These are phyloP conservation scores for Sebastes oblongus DNA, from an alignment of 2,797 vertebrate genomes.

Conservation along the genomic window DNA sequence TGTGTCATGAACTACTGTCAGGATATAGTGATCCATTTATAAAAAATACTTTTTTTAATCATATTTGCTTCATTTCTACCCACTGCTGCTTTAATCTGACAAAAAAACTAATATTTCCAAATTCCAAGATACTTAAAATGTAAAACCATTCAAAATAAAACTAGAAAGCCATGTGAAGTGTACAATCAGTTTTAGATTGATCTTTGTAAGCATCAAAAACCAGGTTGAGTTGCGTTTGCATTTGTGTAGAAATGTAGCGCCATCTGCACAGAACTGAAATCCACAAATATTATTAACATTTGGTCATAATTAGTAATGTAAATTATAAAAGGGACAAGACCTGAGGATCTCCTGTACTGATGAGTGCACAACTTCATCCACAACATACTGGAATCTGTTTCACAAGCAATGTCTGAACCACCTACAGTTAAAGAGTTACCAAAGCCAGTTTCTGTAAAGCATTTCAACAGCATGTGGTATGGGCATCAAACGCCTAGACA, in stretches of 20 bases:
- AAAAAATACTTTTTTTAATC: too few relatives aligned
- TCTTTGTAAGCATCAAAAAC: too few relatives aligned
- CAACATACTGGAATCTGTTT: background rate
- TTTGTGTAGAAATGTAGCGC: background rate
- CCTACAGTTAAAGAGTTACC: background rate
- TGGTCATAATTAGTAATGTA: too few relatives aligned
- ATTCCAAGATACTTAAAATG: too few relatives aligned
- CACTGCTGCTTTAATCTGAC: too few relatives aligned
- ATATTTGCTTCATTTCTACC: too few relatives aligned
- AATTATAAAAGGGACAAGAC: background rate
- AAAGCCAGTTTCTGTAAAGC: background rate
- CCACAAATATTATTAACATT: background rate
- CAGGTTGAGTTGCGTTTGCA: background rate
- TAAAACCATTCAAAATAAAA: too few relatives aligned
- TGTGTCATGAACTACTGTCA: too few relatives aligned
- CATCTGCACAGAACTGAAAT: background rate
- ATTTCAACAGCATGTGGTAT: background rate
- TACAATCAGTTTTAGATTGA: too few relatives aligned
- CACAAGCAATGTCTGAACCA: background rate
- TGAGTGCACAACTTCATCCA: background rate
- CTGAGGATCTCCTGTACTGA: background rate
- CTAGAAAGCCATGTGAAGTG: too few relatives aligned
- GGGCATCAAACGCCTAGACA: background rate
- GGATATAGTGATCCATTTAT: too few relatives aligned
- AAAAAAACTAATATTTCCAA: too few relatives aligned